Conservation (phyloP, 2,888 invertebrate genomes). For the Mythimna pallens region DNA sequence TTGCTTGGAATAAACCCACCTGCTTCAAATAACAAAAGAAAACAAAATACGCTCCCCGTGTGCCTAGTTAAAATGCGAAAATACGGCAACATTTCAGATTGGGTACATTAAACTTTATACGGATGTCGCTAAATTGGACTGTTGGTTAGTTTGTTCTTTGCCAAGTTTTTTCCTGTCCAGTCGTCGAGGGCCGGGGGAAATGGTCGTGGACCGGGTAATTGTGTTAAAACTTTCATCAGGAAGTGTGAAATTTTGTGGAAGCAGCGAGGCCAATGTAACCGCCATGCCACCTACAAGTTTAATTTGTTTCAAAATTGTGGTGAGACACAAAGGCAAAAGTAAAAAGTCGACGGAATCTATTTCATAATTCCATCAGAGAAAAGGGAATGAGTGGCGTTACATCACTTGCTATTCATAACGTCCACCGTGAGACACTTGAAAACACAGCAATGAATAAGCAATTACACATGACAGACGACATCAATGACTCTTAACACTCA, state of each 20-base stretch:
- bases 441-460: constrained; percentile 70
- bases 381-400: constrained; percentile 26
- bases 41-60: constrained; percentile 63
- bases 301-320: constrained; percentile 83
- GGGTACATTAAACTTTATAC: constrained; percentile 89
- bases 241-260: constrained; percentile 87
- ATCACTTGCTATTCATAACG: constrained; percentile 61
- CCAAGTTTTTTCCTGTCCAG: constrained; percentile 89
- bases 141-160: constrained; percentile 89
- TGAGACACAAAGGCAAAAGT: constrained; percentile 58
- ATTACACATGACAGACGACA: constrained; percentile 69
- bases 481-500: constrained; percentile 74
- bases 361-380: constrained; percentile 56
- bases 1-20: constrained; percentile 34
- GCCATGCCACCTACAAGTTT: constrained; percentile 81
- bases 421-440: constrained; percentile 64
- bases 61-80: constrained; percentile 82
- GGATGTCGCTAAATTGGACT: constrained; percentile 88
- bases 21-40: constrained; percentile 50
- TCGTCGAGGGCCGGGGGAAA: constrained; percentile 83
- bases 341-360: constrained; percentile 69
- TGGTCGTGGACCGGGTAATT: constrained; percentile 87
- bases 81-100: constrained; percentile 85
- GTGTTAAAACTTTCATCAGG: constrained; percentile 90
- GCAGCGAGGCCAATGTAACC: constrained; percentile 79